Evolutionary conservation across 2,888 invertebrate genomes (phyloP).

Genomic region (Neocrepidodera transversa): DNA sequence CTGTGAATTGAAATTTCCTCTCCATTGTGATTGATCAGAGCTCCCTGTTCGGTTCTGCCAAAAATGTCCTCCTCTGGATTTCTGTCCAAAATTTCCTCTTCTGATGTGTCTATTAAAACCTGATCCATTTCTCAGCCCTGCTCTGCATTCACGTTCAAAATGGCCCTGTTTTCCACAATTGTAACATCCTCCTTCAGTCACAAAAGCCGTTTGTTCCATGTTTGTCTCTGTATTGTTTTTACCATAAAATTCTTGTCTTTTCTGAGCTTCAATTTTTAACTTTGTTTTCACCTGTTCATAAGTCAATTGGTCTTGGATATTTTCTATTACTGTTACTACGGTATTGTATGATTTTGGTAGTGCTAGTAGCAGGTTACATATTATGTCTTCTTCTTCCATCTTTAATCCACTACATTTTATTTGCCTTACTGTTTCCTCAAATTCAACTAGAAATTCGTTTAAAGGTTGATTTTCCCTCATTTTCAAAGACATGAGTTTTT

Average conservation of each 20-base stretch:
- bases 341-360: constrained; percentile 37
- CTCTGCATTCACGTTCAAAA: constrained; percentile 2
- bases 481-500: constrained; percentile 25
- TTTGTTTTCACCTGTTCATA: constrained; percentile 22
- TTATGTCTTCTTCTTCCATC: constrained; percentile 28
- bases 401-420: constrained; percentile 24
- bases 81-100: neutral
- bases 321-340: constrained; percentile 32
- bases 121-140: no score
- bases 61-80: neutral
- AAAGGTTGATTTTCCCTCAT: constrained; percentile 18
- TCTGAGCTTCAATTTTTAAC: constrained; percentile 5
- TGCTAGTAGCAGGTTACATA: constrained; percentile 28
- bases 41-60: no score
- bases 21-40: no score
- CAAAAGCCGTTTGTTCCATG: neutral
- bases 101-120: no score
- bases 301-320: constrained; percentile 18
- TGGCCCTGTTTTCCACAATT: constrained; percentile 19
- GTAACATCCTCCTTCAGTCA: constrained; percentile 10
- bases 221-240: neutral
- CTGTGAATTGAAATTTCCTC: neutral
- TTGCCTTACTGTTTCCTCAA: constrained; percentile 31
- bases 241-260: neutral
- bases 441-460: constrained; percentile 26